Evolutionary conservation across 2,888 invertebrate genomes (phyloP), one percentile per base, ranked within the genome.

Genomic region (Lamproptera curius): DNA sequence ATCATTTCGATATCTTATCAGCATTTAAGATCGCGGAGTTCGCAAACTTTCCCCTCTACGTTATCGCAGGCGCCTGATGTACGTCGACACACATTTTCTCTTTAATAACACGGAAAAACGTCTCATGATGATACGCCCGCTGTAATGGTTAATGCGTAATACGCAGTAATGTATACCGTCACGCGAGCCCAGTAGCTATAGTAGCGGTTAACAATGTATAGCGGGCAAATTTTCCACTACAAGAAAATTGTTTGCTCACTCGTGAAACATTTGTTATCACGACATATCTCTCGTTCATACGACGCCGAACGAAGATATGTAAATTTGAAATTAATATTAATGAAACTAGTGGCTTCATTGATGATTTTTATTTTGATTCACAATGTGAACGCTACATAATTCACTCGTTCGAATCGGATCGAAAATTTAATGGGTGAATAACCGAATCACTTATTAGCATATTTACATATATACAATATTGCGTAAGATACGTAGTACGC

Each of bases 201-300:
- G 48, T 51, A 46, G 48, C 52, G 52, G 50, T 56, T 63, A 68
- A 75, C 70, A 74, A 74, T 69, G 61, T 62, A 58, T 61, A 42
- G 61, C 65, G 64, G n/a, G 70, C 70, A 77, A 79, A 76, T 75
- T 83, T 84, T 82, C 82, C 80, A 81, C 67, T 53, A 51, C 58
- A 57, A 71, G 71, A 69, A 73, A 73, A 70, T 64, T 73, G 67
- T 74, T 76, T 76, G 63, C 65, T 63, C 66, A 63, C 63, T 66
- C 61, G 57, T 64, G 62, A 63, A 73, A 67, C 61, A 58, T 59
- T 58, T 62, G 63, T 64, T 64, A 63, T 65, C 65, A 59, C 49
- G 51, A 46, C n/a, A n/a, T n/a, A n/a, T n/a, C n/a, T n/a, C n/a
- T n/a, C n/a, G 6, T 20, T 20, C 20, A 20, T 20, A 20, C 20